phyloP scores from a whole-genome alignment of 2,797 vertebrate species.

The Urosaurus nigricauda region DNA sequence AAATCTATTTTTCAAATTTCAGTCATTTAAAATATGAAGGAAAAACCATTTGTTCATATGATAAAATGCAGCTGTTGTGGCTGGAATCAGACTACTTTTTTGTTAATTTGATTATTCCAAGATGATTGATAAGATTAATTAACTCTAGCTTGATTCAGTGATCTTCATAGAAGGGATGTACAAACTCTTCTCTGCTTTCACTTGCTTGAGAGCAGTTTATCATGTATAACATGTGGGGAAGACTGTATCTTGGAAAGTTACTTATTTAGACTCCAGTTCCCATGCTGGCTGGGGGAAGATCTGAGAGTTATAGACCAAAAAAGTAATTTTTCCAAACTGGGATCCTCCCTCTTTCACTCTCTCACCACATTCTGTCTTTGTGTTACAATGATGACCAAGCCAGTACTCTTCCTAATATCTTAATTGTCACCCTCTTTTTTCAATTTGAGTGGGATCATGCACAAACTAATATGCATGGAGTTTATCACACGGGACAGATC shows the following conservation, averaged over 20 bases:
- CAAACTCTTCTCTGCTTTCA: slow-evolving; percentile 67
- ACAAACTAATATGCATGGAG: not conserved
- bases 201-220: slow-evolving; percentile 73
- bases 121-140: slow-evolving; percentile 81
- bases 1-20: slow-evolving; percentile 81
- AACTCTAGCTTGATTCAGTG: slow-evolving; percentile 77
- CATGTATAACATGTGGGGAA: slow-evolving; percentile 69
- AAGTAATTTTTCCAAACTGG: not conserved
- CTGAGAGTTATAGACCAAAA: too few species aligned
- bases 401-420: slow-evolving; percentile 59
- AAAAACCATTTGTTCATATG: slow-evolving; percentile 77
- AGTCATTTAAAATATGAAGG: slow-evolving; percentile 78
- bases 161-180: slow-evolving; percentile 72
- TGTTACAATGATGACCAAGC: slow-evolving; percentile 68
- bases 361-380: slow-evolving; percentile 43
- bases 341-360: slow-evolving; percentile 50
- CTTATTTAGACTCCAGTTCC: too few species aligned
- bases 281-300: too few species aligned
- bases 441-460: not conserved
- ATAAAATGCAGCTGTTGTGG: slow-evolving; percentile 74
- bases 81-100: slow-evolving; percentile 75
- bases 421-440: slow-evolving; percentile 35
- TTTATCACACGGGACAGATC: too few species aligned
- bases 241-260: slow-evolving; percentile 53
- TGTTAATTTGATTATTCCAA: slow-evolving; percentile 79